phyloP scores from a whole-genome alignment of 2,113 vertebrate genomes.

The Nanger granti region DNA sequence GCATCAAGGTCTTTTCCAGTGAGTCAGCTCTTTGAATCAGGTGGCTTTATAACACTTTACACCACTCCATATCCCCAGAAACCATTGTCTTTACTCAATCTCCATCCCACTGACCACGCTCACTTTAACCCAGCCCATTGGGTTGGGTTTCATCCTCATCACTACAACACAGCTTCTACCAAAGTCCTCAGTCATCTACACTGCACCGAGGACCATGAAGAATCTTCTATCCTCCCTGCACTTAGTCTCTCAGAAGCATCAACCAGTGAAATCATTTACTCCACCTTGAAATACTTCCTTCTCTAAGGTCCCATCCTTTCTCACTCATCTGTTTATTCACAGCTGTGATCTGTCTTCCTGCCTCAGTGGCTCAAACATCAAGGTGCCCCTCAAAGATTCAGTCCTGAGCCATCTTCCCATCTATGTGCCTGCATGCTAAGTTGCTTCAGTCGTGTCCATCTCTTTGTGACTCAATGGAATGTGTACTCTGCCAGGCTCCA shows the following conservation, averaged over 20 bases:
- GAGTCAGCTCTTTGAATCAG: not conserved
- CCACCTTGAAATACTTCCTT: not conserved
- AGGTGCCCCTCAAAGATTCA: not conserved
- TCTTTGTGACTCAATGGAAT: not conserved
- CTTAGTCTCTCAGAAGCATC: not conserved
- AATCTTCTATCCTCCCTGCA: not conserved
- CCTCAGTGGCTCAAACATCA: not conserved
- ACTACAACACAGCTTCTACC: not conserved
- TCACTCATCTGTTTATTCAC: not conserved
- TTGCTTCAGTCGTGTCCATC: not conserved
- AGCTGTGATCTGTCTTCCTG: not conserved
- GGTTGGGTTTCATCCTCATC: not conserved
- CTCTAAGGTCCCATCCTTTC: not conserved
- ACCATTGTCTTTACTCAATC: not conserved
- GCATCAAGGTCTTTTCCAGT: not conserved
- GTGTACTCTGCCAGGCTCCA: not conserved
- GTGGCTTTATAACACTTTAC: not conserved
- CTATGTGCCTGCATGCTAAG: not conserved
- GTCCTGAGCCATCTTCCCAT: not conserved
- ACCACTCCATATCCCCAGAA: not conserved
- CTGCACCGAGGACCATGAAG: accelerated
- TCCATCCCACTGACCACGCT: not conserved
- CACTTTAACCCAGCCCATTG: accelerated
- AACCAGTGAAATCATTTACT: accelerated
- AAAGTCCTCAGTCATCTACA: not conserved